Conservation (phyloP, 2,797 vertebrate species). For the Oryzias sinensis region DNA sequence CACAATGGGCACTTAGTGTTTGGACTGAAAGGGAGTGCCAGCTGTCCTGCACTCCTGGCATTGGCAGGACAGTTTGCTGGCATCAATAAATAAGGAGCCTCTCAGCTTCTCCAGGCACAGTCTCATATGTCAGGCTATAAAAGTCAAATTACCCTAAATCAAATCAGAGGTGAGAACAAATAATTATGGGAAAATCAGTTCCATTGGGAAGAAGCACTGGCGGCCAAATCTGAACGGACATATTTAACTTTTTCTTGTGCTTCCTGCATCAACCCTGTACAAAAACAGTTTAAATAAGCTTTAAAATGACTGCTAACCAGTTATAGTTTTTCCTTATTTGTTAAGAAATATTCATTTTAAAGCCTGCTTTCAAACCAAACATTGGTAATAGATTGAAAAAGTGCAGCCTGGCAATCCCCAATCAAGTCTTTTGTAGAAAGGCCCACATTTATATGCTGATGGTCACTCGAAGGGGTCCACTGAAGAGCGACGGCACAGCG, state of each 20-base stretch:
- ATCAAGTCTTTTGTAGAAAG: constrained; percentile 41
- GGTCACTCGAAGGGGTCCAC: constrained; percentile 46
- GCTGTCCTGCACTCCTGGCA: constrained; percentile 67
- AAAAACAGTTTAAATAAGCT: not conserved
- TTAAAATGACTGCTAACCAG: not conserved
- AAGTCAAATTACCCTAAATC: constrained; percentile 20
- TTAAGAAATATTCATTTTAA: constrained; percentile 20
- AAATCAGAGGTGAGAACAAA: constrained; percentile 31
- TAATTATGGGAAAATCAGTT: too few relatives aligned
- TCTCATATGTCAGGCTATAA: constrained; percentile 17
- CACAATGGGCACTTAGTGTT: constrained; percentile 70
- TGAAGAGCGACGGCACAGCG: constrained; percentile 21
- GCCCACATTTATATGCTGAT: constrained; percentile 72
- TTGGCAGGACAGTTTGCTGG: constrained; percentile 35
- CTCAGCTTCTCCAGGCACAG: constrained; percentile 35
- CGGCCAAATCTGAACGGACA: not conserved
- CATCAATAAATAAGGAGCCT: constrained; percentile 49
- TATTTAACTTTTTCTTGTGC: not conserved
- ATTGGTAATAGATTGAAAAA: constrained; percentile 54
- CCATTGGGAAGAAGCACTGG: too few relatives aligned
- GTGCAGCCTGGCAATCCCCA: constrained; percentile 40
- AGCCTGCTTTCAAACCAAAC: constrained; percentile 39
- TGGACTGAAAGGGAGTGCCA: constrained; percentile 60
- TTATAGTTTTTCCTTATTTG: constrained; percentile 4
- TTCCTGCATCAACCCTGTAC: not conserved